Evolutionary conservation across 2,797 vertebrate species (phyloP), one percentile per base, ranked within the genome.

Genomic region (Gymnothorax reevesii): DNA sequence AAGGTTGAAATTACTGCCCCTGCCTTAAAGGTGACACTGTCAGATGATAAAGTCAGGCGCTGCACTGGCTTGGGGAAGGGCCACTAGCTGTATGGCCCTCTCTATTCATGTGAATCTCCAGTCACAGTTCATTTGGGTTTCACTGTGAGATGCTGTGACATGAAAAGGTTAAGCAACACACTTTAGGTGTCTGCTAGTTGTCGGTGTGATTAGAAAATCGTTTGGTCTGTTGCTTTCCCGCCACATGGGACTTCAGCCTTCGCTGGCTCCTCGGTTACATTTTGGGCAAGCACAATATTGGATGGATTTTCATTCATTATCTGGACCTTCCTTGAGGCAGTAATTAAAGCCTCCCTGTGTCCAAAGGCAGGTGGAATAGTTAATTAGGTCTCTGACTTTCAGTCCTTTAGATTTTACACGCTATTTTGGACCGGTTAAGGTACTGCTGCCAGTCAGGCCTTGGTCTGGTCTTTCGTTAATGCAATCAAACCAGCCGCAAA

Each of bases 91-190:
- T 10, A 15, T 7, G 62, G 22, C 13, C 57, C 60, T 42, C 22
- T 3, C 2, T 49, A 25, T 84, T 84, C 52, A 25, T 84, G 33
- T 54, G 20, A 84, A 71, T 84, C 22, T 55, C 64, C 33, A 25
- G 62, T 84, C 60, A 55, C 64, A 66, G 42, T 71, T 42, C 15
- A 55, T 71, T 55, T 84, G 60, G 49, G 83, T 66, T 84, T 66
- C 62, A n/a, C n/a, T 71, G 33, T 8, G 83, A 84, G 64, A 64
- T 20, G 33, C 33, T 25, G 64, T 25, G 62, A 60, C 55, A 52
- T 69, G 22, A 71, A 84, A 22, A 84, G 57, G 82, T 79, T 20
- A 42, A 27, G 57, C 17, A n/a, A 25, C 55, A 33, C 80, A 17
- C n/a, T 82, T 3, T 10, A n/a, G n/a, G 55, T 22, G 55, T 25